A percentile compares a stretch with the other conserved stretches of the same genome.
These are phyloP conservation scores for Acleris laterana DNA, from an alignment of 2,888 invertebrate species.

Conservation along the genomic window DNA sequence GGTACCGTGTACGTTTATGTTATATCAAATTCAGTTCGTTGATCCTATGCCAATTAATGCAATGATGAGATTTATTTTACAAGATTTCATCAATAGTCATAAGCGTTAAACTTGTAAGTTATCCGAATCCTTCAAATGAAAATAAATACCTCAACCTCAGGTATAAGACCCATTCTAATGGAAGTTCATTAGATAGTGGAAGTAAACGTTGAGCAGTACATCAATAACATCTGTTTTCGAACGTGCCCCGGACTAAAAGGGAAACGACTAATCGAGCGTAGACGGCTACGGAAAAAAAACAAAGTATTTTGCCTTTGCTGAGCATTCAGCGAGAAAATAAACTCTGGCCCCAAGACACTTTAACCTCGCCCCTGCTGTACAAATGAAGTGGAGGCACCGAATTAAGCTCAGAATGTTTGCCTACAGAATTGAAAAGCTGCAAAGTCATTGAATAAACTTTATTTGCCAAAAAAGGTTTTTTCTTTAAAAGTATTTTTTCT, in stretches of 20 bases:
- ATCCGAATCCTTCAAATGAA: too few relatives aligned
- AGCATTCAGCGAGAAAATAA: slow-evolving; percentile 66
- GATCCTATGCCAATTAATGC: too few relatives aligned
- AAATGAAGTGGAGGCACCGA: slow-evolving; percentile 65
- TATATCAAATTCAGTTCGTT: too few relatives aligned
- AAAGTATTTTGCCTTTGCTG: slow-evolving; percentile 59
- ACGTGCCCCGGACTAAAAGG: slow-evolving; percentile 62
- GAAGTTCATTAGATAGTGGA: slow-evolving; percentile 12
- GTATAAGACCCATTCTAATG: neutral
- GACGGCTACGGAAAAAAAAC: slow-evolving; percentile 59
- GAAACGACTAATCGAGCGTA: slow-evolving; percentile 64
- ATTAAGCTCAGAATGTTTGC: slow-evolving; percentile 61
- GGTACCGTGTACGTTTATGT: too few relatives aligned
- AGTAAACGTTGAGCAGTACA: slow-evolving; percentile 40
- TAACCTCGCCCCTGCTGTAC: slow-evolving; percentile 51
- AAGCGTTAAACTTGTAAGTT: too few relatives aligned
- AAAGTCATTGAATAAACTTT: slow-evolving; percentile 42
- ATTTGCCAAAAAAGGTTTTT: neutral
- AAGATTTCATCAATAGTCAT: too few relatives aligned
- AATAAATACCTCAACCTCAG: neutral
- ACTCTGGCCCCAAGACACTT: slow-evolving; percentile 62
- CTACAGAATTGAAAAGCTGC: slow-evolving; percentile 53
- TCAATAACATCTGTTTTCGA: slow-evolving; percentile 55
- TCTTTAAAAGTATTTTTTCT: neutral
- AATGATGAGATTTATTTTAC: too few relatives aligned